Base-by-base conservation (phyloP, 2,888 invertebrate species). In the Mycalesis mineus region DNA sequence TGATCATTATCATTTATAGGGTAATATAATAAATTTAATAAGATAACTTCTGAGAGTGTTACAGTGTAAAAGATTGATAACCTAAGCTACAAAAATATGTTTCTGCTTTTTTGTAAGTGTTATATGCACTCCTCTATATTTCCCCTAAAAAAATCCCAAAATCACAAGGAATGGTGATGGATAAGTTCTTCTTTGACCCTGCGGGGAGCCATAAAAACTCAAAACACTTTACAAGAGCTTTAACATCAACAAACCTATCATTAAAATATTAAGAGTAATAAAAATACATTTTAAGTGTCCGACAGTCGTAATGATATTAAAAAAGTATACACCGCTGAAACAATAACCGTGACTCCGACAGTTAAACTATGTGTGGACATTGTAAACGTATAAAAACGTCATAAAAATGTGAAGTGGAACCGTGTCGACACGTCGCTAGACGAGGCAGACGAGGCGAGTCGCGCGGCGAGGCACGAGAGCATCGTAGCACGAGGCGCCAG, bases 381-480 rank as follows among this genome's bases (percentile, higher is more conserved):
- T 71, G 66, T 66, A 67, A 68, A 72, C 63, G 67, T 63, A 74
- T 78, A 79, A 78, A 78, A 75, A 72, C 72, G 68, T 73, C 75
- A 84, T 86, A 82, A 87, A 86, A 87, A 80, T 82, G 80, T 80
- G 80, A 85, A 74, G 77, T 82, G 81, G 77, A 71, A 75, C 81
- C 75, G 80, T 67, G 79, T 73, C 72, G 80, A 84, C 81, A 82
- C 77, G 84, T 78, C 71, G 68, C 75, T 80, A 78, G 81, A 74
- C 71, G 73, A 74, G 68, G 68, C 63, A 69, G 69, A 70, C 68
- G 47, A 33, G 14, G 50, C 29, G 72, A 72, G 68, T 67, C 68
- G 7, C 66, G 70, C 68, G 71, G 5, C 22, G 22, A 22, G 22
- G 22, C 22, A 22, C 22, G 22, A n/a, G 22, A 22, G 22, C 22